Evolutionary conservation across 2,113 vertebrate species (phyloP).

Genomic region (Sinocyclocheilus grahami): DNA sequence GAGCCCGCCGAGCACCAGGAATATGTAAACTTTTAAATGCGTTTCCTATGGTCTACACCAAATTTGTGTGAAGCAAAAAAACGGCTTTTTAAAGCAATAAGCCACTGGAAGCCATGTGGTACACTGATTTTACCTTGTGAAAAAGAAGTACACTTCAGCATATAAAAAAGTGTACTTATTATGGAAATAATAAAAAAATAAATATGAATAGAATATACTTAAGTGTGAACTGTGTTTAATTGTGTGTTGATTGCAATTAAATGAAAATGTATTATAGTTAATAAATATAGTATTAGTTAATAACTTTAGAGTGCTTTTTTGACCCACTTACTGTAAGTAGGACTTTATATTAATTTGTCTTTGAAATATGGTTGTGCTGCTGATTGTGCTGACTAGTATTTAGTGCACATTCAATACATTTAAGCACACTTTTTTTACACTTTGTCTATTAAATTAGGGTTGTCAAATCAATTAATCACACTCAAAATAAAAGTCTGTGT

Average conservation of each 20-base stretch:
- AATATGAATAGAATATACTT: not conserved
- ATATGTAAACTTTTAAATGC: slow-evolving; percentile 2
- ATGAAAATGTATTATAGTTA: not conserved
- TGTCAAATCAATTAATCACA: no score
- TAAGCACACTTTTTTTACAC: not conserved
- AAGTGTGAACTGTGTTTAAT: not conserved
- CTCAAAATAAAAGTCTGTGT: no score
- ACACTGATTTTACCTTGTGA: not conserved
- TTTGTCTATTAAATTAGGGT: not conserved
- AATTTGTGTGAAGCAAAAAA: not conserved
- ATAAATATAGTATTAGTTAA: not conserved
- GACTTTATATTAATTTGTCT: not conserved
- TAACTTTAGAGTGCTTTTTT: not conserved
- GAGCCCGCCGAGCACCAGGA: slow-evolving; percentile 31
- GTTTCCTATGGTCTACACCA: slow-evolving; percentile 19
- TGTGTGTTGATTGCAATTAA: not conserved
- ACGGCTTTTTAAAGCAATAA: not conserved
- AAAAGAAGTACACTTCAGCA: not conserved
- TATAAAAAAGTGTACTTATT: not conserved
- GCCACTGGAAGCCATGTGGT: not conserved
- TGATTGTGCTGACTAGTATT: not conserved
- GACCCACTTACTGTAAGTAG: not conserved
- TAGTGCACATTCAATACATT: not conserved
- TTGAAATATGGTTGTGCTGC: no score
- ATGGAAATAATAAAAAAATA: not conserved